Conservation (phyloP, 1,140 invertebrate genomes). For the Eupeodes corollae region DNA sequence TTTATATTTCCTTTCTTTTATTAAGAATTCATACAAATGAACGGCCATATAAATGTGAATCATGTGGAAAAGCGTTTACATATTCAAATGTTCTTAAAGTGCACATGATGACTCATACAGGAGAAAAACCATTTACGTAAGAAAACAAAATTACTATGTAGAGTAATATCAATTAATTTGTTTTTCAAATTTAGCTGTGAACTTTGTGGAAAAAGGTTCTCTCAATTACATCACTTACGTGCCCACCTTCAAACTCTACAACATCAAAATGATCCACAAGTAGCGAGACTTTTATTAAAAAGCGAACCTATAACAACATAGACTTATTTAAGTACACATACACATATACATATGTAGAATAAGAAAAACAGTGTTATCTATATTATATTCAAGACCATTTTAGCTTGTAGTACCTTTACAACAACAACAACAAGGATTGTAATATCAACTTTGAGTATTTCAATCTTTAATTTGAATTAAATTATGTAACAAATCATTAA, state of each 20-base stretch:
- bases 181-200: constrained; percentile 13
- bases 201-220: constrained; percentile 26
- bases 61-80: constrained; percentile 60
- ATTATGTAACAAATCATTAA: too few species aligned
- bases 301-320: too few species aligned
- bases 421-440: too few species aligned
- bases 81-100: constrained; percentile 50
- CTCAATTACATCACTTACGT: constrained; percentile 28
- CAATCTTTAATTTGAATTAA: too few species aligned
- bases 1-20: not conserved
- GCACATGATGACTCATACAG: constrained; percentile 40
- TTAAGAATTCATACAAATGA: constrained; percentile 62
- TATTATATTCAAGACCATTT: too few species aligned
- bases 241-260: constrained; percentile 30
- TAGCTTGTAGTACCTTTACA: too few species aligned
- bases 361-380: too few species aligned
- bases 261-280: constrained; percentile 25
- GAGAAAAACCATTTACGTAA: constrained; percentile 28
- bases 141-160: not conserved
- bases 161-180: too few species aligned
- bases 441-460: too few species aligned
- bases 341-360: too few species aligned
- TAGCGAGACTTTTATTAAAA: not conserved
- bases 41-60: constrained; percentile 54
- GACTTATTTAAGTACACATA: too few species aligned